Evolutionary conservation across 2,797 vertebrate genomes (phyloP), one percentile per base, ranked within the genome.

Genomic region (Botia almorhae): DNA sequence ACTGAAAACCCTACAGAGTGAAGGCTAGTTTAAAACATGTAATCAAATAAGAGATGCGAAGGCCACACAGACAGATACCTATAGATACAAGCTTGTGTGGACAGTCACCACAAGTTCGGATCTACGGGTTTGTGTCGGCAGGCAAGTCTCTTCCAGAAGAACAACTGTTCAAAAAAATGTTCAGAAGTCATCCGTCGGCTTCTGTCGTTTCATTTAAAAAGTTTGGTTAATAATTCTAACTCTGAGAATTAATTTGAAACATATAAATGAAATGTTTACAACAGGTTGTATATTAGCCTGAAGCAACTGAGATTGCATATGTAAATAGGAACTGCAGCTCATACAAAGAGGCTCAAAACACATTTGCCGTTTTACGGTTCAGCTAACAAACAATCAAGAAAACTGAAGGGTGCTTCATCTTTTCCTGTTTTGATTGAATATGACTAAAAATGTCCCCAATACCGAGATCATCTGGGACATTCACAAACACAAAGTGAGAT

Each of bases 41-140:
- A 19, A 10, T 16, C 65, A 73, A 63, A 26, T 63, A 86, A 79
- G 79, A 92, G 86, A 61, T 81, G 92, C 82, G 43, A 88, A 93
- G 80, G 93, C 96, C 96, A 91, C 90, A 92, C 93, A 95, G 97
- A 96, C 97, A 96, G 96, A 97, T 93, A 97, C 97, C 97, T 96
- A 93, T 98, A 98, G 97, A 98, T 94, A 95, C 96, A 96, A 98
- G 96, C 97, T 98, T 98, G 97, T 96, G 96, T 89, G 91, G 90
- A 91, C 92, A 92, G 93, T 93, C 93, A 98, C 89, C 97, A 97
- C 96, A 99, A 98, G 96, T 97, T 98, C 96, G 96, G 97, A 98
- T 98, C 96, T 98, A 98, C 96, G 96, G 97, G 97, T 99, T 99
- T 96, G 96, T 94, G 97, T 96, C 96, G 93, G 93, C 94, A 91